Evolutionary conservation across 2,797 vertebrate species (phyloP).

Genomic region (Schizothorax lantsangensis): DNA sequence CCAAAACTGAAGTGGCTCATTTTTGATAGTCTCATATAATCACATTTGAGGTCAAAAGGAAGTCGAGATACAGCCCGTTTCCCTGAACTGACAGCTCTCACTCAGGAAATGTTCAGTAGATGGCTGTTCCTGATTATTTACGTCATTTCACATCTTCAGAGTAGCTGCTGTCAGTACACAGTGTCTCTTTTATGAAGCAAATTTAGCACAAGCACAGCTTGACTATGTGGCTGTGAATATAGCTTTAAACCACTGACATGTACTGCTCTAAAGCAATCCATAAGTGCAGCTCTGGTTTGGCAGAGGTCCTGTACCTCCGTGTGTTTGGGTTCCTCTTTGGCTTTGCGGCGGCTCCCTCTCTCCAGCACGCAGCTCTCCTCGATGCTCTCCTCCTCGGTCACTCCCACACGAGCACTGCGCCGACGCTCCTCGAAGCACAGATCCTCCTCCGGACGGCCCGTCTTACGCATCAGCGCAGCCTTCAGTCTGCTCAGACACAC

Average conservation of each 20-base stretch:
- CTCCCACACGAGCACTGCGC: slow-evolving; percentile 86
- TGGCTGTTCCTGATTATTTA: neutral
- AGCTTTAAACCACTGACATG: neutral
- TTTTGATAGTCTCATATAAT: neutral
- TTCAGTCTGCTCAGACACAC: slow-evolving; percentile 81
- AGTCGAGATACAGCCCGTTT: neutral
- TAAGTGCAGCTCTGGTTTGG: neutral
- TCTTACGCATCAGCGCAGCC: slow-evolving; percentile 86
- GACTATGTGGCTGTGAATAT: neutral
- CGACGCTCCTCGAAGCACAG: slow-evolving; percentile 87
- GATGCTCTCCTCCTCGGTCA: slow-evolving; percentile 82
- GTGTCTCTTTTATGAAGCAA: neutral
- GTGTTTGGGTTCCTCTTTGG: slow-evolving; percentile 84
- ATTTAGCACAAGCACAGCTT: neutral
- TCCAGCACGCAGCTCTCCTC: slow-evolving; percentile 76
- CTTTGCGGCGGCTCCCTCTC: slow-evolving; percentile 71
- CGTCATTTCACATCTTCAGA: neutral
- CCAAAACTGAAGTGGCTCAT: neutral
- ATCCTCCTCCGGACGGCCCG: slow-evolving; percentile 86
- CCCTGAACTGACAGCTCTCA: neutral
- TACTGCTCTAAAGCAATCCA: neutral
- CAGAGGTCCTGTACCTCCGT: slow-evolving; percentile 72
- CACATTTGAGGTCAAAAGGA: neutral
- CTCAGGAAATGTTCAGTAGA: neutral
- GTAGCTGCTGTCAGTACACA: neutral